A percentile compares a stretch with the other conserved stretches of the same genome.
These are phyloP conservation scores for Xenops minutus DNA, from an alignment of 2,797 vertebrate genomes.

Conservation along the genomic window DNA sequence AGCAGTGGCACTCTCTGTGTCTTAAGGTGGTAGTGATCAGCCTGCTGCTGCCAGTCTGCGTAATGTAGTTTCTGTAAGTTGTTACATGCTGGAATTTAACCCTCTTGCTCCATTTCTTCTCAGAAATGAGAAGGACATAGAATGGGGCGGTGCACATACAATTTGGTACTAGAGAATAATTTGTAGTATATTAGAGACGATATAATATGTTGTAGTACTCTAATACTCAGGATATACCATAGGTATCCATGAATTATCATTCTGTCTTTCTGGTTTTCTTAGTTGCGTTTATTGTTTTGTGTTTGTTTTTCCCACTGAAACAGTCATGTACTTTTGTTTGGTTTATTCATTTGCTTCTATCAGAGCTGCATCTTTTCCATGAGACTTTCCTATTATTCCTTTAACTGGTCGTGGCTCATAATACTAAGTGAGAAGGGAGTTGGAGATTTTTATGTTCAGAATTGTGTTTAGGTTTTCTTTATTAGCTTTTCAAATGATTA, in stretches of 20 bases:
- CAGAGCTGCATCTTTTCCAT: constrained; percentile 25
- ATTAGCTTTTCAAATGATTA: background rate
- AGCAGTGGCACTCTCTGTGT: background rate
- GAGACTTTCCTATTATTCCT: background rate
- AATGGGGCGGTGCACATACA: background rate
- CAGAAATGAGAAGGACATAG: constrained; percentile 34
- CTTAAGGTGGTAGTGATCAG: background rate
- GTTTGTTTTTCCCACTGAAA: background rate
- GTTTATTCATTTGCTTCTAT: constrained; percentile 39
- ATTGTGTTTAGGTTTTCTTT: background rate
- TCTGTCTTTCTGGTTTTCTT: background rate
- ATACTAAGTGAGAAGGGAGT: background rate
- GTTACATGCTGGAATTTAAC: constrained; percentile 13
- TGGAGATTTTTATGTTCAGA: background rate
- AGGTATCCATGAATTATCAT: constrained; percentile 35
- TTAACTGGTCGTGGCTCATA: background rate
- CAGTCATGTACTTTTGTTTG: background rate
- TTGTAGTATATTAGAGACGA: background rate
- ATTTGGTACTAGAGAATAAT: background rate
- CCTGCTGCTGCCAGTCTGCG: constrained; percentile 5
- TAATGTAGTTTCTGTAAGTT: constrained; percentile 30
- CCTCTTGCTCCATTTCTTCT: constrained; percentile 40
- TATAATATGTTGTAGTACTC: background rate
- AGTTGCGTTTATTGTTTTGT: background rate
- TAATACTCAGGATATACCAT: background rate